A percentile compares a stretch with the other conserved stretches of the same genome.
Evolutionary conservation across 2,888 invertebrate genomes (phyloP).

Genomic region (Orthosia incerta): DNA sequence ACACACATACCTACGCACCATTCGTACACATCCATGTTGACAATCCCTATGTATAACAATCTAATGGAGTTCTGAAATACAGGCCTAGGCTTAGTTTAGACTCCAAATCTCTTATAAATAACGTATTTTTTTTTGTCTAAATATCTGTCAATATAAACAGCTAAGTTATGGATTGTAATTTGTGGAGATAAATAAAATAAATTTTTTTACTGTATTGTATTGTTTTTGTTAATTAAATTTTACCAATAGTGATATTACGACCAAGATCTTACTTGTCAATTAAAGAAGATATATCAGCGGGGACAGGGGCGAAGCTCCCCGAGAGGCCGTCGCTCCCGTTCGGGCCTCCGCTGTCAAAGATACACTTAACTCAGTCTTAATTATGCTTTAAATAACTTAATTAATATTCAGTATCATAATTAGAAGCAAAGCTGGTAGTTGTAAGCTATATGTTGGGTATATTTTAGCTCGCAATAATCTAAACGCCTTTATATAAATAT

Average conservation of each 20-base stretch:
- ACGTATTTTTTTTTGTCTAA: too few relatives aligned
- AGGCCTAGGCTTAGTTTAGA: too few relatives aligned
- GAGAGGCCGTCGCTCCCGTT: conserved; percentile 86
- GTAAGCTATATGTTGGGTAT: conserved; percentile 53
- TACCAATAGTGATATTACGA: background rate
- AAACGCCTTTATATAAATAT: background rate
- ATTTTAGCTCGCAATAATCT: conserved; percentile 19
- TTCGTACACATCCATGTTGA: too few relatives aligned
- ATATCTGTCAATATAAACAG: too few relatives aligned
- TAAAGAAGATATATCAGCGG: conserved; percentile 89
- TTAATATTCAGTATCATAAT: background rate
- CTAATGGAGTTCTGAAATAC: too few relatives aligned
- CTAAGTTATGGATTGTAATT: too few relatives aligned
- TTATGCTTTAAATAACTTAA: background rate
- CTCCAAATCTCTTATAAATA: too few relatives aligned
- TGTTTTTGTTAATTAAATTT: too few relatives aligned
- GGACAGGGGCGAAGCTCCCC: conserved; percentile 84
- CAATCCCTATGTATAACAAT: too few relatives aligned
- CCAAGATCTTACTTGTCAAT: conserved; percentile 85
- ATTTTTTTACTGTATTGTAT: too few relatives aligned
- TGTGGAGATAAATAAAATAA: too few relatives aligned
- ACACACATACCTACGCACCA: too few relatives aligned
- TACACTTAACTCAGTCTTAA: conserved; percentile 26
- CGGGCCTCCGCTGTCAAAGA: conserved; percentile 81
- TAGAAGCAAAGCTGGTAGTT: conserved; percentile 54